Evolutionary conservation across 2,888 invertebrate genomes (phyloP), one percentile per base, ranked within the genome.

Genomic region (Isotomurus palustris): DNA sequence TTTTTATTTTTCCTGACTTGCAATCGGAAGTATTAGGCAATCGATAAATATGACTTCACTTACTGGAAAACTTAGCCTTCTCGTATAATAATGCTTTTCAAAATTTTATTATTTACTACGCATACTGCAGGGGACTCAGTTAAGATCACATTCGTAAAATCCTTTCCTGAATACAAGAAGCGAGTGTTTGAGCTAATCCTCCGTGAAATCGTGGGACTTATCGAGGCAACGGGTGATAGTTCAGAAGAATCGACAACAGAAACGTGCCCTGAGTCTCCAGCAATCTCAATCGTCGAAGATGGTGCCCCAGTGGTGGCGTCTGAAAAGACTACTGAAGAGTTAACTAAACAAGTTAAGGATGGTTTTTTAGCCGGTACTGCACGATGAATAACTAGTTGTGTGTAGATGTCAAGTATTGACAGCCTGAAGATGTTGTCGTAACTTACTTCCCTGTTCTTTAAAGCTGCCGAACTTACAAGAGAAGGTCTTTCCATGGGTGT

Each of bases 1-100:
- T 86, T 2, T 87, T 85, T 73, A 81, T 88, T 53, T 81, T 88
- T 65, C 87, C 87, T 1, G 85, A 88, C 74, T 40, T 57, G 21
- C 10, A 47, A 10, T 10, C 48, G 0, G 43, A 44, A 25, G 22
- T 43, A 43, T 6, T 51, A 28, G 19, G 28, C 27, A 1, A n/a
- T 22, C 5, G 14, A 12, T 21, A 1, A 43, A 19, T 28, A 41
- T 5, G 24, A n/a, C n/a, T 21, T 25, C 24, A 28, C 28, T 41
- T 28, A 28, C n/a, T n/a, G n/a, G n/a, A n/a, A n/a, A n/a, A n/a
- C n/a, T n/a, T n/a, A n/a, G n/a, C n/a, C n/a, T 14, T 8, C n/a
- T n/a, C n/a, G n/a, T n/a, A n/a, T n/a, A 12, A 5, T 25, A n/a
- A 6, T 25, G 21, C 29, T 8, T 27, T n/a, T n/a, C n/a, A n/a